A percentile compares a stretch with the other conserved stretches of the same genome.
Evolutionary conservation across 2,113 vertebrate genomes (phyloP).

Genomic region (Pteropus alecto): DNA sequence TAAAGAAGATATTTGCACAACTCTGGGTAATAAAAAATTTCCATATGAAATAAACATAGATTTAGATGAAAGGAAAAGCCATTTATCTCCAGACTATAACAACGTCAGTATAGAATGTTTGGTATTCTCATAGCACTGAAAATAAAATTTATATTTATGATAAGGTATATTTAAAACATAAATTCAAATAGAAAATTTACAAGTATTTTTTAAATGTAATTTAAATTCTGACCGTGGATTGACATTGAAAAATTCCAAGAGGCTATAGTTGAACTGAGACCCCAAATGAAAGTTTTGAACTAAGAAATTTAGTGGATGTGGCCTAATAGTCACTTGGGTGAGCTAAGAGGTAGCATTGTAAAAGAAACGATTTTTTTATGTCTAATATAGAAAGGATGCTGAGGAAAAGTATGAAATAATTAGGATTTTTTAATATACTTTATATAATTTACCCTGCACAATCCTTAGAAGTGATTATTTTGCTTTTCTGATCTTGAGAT

Average conservation of each 20-base stretch:
- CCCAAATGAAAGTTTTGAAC: background rate
- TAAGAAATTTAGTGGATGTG: background rate
- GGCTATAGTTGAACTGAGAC: background rate
- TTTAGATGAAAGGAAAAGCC: background rate
- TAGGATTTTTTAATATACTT: background rate
- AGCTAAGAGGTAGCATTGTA: background rate
- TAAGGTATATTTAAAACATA: background rate
- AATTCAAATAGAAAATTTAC: background rate
- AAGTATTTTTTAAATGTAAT: background rate
- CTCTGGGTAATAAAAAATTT: background rate
- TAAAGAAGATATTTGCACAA: background rate
- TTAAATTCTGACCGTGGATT: background rate
- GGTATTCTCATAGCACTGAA: background rate
- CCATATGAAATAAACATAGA: background rate
- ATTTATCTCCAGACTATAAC: background rate
- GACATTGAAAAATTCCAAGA: conserved; percentile 1
- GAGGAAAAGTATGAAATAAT: background rate
- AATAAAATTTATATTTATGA: background rate
- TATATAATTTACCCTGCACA: background rate
- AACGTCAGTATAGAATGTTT: background rate
- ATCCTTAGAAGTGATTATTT: background rate
- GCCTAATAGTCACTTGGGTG: background rate
- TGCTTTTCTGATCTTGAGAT: background rate
- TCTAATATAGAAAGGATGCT: background rate
- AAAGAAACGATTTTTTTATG: background rate